Percentiles rank a stretch among this genome's conserved stretches.
phyloP scores from a whole-genome alignment of 2,113 vertebrate species.

The Lampris megalopsis region DNA sequence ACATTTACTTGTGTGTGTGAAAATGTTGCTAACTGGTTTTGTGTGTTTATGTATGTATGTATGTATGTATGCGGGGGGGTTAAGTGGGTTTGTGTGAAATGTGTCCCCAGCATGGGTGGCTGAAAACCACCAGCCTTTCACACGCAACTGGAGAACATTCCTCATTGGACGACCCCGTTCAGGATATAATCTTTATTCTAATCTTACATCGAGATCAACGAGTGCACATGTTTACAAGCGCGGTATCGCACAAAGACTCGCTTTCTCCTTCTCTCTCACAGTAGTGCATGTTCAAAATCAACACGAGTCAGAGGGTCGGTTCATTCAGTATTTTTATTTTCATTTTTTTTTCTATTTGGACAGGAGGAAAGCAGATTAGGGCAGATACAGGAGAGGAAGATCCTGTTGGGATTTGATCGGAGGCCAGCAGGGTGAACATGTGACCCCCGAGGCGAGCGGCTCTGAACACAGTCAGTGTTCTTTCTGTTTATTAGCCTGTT shows the following conservation, averaged over 20 bases:
- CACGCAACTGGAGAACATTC: constrained; percentile 16
- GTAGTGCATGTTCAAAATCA: constrained; percentile 9
- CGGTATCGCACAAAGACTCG: neutral
- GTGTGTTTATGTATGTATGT: neutral
- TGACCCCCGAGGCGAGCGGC: too few species aligned
- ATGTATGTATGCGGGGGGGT: neutral
- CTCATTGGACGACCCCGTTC: neutral
- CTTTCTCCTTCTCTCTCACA: neutral
- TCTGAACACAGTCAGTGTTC: neutral
- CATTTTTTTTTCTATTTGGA: too few species aligned
- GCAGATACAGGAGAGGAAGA: too few species aligned
- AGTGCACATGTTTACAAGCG: neutral
- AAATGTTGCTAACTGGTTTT: neutral
- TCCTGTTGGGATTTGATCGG: too few species aligned
- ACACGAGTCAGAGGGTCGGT: too few species aligned
- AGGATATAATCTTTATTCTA: neutral
- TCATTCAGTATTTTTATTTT: too few species aligned
- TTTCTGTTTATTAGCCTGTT: neutral
- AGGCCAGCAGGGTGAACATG: too few species aligned
- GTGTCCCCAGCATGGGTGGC: neutral
- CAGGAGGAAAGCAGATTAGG: too few species aligned
- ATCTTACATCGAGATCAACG: neutral
- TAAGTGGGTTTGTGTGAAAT: neutral
- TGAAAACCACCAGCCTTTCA: neutral
- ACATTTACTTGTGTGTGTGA: neutral